Evolutionary conservation across 1,140 invertebrate genomes (phyloP).

Genomic region (Olivierus martensii): DNA sequence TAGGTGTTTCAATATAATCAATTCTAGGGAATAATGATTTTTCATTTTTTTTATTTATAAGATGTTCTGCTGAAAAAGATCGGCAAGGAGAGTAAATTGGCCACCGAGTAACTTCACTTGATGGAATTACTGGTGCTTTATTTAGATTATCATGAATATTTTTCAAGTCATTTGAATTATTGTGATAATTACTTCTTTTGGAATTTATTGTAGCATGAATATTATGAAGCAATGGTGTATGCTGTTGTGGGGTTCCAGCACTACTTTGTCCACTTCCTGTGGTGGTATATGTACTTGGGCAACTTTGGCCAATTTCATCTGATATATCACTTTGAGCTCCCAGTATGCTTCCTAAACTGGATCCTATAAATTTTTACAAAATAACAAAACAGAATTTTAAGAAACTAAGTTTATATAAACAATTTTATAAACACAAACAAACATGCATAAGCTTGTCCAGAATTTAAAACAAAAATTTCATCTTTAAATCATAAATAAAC

Average conservation of each 20-base stretch:
- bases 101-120: neutral
- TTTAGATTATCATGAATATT: neutral
- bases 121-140: neutral
- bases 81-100: neutral
- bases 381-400: neutral
- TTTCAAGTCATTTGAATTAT: neutral
- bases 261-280: slow-evolving; percentile 1
- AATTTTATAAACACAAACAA: no score
- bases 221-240: neutral
- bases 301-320: no score
- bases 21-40: neutral
- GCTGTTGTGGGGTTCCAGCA: neutral
- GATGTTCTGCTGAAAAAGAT: slow-evolving; percentile 6
- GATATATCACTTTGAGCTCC: no score
- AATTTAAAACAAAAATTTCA: no score
- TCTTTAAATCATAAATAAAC: no score
- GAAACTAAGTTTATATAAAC: neutral
- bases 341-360: no score
- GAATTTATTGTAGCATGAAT: neutral
- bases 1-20: neutral
- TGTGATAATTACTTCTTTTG: no score
- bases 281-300: no score
- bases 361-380: neutral
- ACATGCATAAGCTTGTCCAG: no score
- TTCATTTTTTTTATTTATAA: neutral